Evolutionary conservation across 1,140 invertebrate genomes (phyloP).

Genomic region (Tribolium castaneum): DNA sequence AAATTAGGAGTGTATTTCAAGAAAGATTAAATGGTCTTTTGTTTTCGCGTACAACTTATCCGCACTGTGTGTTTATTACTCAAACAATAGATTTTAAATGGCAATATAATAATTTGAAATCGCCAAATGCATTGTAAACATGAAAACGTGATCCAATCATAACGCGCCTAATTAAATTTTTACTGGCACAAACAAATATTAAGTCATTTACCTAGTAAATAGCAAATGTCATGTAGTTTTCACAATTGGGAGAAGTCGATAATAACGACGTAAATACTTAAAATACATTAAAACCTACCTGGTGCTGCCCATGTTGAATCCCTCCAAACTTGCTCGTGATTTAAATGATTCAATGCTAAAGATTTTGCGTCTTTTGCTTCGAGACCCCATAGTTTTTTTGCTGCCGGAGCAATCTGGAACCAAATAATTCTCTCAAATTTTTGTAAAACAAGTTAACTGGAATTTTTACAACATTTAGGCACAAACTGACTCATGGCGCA

Average conservation of each 20-base stretch:
- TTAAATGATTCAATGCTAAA: conserved; percentile 78
- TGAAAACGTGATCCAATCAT: not conserved
- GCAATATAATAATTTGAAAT: not conserved
- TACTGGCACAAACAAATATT: not conserved
- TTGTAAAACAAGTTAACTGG: too few relatives aligned
- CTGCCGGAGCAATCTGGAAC: conserved; percentile 84
- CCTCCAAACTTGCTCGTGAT: conserved; percentile 86
- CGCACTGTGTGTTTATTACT: not conserved
- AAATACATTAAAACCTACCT: conserved; percentile 66
- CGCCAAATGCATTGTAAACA: not conserved
- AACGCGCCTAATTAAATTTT: not conserved
- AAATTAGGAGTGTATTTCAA: too few relatives aligned
- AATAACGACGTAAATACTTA: not conserved
- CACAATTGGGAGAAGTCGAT: not conserved
- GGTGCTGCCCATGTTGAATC: conserved; percentile 89
- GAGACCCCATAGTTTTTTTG: conserved; percentile 88
- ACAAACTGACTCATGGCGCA: conserved; percentile 2
- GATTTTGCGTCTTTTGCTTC: conserved; percentile 78
- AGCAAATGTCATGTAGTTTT: not conserved
- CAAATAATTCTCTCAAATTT: conserved; percentile 37
- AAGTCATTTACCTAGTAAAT: not conserved
- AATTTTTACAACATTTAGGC: not conserved
- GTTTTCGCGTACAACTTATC: not conserved
- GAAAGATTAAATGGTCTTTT: not conserved
- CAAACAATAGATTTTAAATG: not conserved